Percentiles rank a stretch among this genome's conserved stretches.
These are phyloP conservation scores for Folsomia candida DNA, from an alignment of 2,888 invertebrate species.

Conservation along the genomic window DNA sequence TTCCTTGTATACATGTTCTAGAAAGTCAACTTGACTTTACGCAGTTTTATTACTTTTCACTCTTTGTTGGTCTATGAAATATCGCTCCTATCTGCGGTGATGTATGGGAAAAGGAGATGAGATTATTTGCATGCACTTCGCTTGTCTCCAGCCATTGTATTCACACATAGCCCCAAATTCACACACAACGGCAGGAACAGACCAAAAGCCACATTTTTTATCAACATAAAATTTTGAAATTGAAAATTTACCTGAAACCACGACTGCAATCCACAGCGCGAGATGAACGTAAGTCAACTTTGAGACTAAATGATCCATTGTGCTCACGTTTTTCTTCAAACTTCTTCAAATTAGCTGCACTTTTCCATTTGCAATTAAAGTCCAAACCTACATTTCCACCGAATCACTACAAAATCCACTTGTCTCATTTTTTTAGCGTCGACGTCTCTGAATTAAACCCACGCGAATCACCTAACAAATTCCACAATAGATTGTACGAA, in stretches of 20 bases:
- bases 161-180: neutral
- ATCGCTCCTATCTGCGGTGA: neutral
- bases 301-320: neutral
- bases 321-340: neutral
- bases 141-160: neutral
- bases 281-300: neutral
- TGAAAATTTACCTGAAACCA: neutral
- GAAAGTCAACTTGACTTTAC: neutral
- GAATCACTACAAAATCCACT: too few species aligned
- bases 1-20: too few species aligned
- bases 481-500: too few species aligned
- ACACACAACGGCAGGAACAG: too few species aligned
- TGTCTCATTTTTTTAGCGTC: too few species aligned
- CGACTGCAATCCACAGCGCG: neutral
- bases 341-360: neutral
- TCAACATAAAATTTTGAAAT: neutral
- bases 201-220: too few species aligned
- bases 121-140: neutral
- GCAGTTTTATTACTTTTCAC: neutral
- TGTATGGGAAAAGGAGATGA: neutral
- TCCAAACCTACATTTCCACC: too few species aligned
- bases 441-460: too few species aligned
- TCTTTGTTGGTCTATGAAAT: neutral
- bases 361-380: neutral
- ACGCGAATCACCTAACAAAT: too few species aligned